Evolutionary conservation across 2,113 vertebrate species (phyloP), one percentile per base, ranked within the genome.

Genomic region (Chinchilla lanigera): DNA sequence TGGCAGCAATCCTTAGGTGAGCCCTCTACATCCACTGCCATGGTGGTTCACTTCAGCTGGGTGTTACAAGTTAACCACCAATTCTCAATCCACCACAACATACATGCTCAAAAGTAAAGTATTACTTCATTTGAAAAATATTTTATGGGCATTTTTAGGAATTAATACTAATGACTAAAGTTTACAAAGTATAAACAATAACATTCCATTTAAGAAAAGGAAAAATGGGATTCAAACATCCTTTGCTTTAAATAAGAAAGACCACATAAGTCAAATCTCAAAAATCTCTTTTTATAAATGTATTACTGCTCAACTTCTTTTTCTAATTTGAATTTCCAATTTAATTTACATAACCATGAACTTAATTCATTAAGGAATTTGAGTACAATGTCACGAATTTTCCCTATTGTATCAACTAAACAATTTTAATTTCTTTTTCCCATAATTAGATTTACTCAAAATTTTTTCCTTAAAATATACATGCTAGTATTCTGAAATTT

Each of bases 241-340:
- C 65, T 22, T 84, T 75, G 22, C 83, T 87, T 90, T 54, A 95
- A 94, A 69, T 86, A 50, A 82, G 91, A 2, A 94, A 82, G 5
- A 86, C 12, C 2, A 91, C 41, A 65, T 93, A 94, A 84, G 85
- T 77, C 83, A 86, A 19, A 90, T 86, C 24, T 88, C 90, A 93
- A 77, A 33, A 88, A 7, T 1, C 20, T 13, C 1, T 47, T 89
- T 97, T 77, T 35, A 56, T 12, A 94, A 73, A 86, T 77, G 61
- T 91, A 88, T 89, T 89, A 95, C 13, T 87, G 50, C 22, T 90
- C 33, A 77, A 88, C 6, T 58, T 6, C 11, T 83, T 92, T 85
- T 60, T 61, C 4, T n/a, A 88, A 83, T 44, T 92, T 90, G 77
- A 96, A 65, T 83, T 82, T 67, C 6, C n/a, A 93, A 84, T 26